phyloP scores from a whole-genome alignment of 2,113 vertebrate species.

The Suricata suricatta region DNA sequence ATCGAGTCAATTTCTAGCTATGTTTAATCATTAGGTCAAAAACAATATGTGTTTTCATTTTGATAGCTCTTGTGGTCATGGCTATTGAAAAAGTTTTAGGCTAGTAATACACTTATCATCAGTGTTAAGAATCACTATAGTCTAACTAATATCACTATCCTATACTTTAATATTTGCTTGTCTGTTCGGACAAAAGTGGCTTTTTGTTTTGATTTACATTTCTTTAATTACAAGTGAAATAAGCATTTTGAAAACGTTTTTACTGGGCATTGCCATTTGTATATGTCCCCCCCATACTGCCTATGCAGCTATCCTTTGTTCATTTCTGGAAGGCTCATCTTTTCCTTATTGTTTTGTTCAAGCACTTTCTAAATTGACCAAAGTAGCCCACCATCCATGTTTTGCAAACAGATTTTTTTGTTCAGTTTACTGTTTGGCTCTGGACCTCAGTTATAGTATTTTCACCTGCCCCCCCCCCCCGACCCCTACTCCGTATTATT shows the following conservation, averaged over 20 bases:
- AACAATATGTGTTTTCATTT: neutral
- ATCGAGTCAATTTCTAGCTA: neutral
- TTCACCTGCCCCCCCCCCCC: rapidly evolving
- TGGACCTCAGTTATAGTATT: neutral
- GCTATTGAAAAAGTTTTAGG: neutral
- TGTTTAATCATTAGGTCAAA: constrained; percentile 8
- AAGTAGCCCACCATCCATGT: neutral
- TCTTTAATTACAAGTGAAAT: neutral
- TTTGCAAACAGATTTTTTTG: neutral
- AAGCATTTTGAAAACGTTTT: neutral
- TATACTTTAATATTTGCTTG: neutral
- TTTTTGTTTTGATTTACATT: neutral
- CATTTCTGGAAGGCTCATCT: neutral
- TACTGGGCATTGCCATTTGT: neutral
- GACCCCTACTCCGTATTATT: neutral
- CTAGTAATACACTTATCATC: neutral
- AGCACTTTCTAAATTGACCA: neutral
- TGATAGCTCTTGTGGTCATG: neutral
- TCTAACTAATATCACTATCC: neutral
- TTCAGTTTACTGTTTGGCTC: neutral
- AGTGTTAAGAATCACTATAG: neutral
- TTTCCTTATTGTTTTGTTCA: neutral
- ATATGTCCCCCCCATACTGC: neutral
- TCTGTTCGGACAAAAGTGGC: neutral
- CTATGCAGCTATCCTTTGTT: neutral